Evolutionary conservation across 2,797 vertebrate species (phyloP), one percentile per base, ranked within the genome.

Genomic region (Pterois miles): DNA sequence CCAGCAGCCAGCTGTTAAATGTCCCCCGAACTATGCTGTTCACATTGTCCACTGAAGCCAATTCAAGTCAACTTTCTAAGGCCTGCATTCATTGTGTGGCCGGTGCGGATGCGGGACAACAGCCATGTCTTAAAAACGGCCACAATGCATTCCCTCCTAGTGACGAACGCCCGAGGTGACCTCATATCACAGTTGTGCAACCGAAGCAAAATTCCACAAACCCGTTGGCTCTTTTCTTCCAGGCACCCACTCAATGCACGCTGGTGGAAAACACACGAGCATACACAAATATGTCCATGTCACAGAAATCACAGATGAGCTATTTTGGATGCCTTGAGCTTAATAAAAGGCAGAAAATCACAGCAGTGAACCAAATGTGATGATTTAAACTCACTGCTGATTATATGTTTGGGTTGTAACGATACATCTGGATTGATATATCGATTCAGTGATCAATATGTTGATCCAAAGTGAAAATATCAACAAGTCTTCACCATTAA

Each of bases 1-100:
- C 71, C 92, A 93, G 89, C 93, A 91, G 88, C 88, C 87, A 84
- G 91, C 91, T 92, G 92, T 89, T 92, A 83, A 93, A 89, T 88
- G 88, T 82, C 78, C 88, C 85, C 86, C 85, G 71, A 92, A 94
- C 92, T 92, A 90, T 92, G 89, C 93, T 69, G 89, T 86, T 83
- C 91, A 91, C 93, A 92, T 95, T 96, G 94, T 94, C 89, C 92
- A 80, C 86, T 67, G 88, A 84, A 92, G 93, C 93, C 93, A 91
- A 93, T 95, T 94, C 95, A 96, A 95, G 94, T 94, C 86, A 91
- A 91, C 90, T 94, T 94, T 95, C 92, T 94, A 93, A 95, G 93
- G 94, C 94, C 93, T 86, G 86, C 90, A 93, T 95, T 95, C 94
- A 95, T 90, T 92, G 91, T 91, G 91, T 53, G 85, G 87, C 77